These are phyloP conservation scores for Coremacera marginata DNA, from an alignment of 2,888 invertebrate genomes.

Conservation along the genomic window DNA sequence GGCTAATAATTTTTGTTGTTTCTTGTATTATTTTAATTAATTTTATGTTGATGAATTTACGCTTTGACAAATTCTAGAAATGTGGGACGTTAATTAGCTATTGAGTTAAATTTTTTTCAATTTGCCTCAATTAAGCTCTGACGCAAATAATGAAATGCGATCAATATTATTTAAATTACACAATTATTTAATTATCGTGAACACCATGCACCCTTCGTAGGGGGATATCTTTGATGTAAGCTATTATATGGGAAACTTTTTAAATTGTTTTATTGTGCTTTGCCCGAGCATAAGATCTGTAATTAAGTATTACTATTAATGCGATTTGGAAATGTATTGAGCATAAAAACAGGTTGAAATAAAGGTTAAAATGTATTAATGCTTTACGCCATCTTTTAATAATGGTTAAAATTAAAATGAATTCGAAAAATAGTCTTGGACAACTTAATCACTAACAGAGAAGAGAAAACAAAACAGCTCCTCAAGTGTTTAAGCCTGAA, in stretches of 20 bases:
- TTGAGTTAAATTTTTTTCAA: conserved; percentile 2
- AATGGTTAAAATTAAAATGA: no score
- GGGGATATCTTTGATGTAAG: background rate
- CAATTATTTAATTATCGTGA: background rate
- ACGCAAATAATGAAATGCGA: background rate
- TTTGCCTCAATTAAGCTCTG: background rate
- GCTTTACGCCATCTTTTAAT: no score
- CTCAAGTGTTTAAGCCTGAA: no score
- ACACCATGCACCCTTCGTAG: no score
- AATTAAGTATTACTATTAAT: no score
- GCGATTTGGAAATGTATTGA: no score
- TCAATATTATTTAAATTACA: background rate
- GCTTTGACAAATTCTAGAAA: conserved; percentile 2
- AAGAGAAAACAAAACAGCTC: no score
- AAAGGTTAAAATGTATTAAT: no score
- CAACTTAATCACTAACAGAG: no score
- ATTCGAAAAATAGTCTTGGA: no score
- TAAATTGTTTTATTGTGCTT: background rate
- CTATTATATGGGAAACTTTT: background rate
- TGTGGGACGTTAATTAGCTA: conserved; percentile 12
- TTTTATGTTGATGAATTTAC: background rate
- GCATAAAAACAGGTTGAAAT: no score
- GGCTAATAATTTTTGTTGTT: conserved; percentile 9
- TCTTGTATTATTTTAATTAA: conserved; percentile 5
- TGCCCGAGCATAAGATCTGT: no score